phyloP scores from a whole-genome alignment of 2,888 invertebrate species.

The Drosophila merina region DNA sequence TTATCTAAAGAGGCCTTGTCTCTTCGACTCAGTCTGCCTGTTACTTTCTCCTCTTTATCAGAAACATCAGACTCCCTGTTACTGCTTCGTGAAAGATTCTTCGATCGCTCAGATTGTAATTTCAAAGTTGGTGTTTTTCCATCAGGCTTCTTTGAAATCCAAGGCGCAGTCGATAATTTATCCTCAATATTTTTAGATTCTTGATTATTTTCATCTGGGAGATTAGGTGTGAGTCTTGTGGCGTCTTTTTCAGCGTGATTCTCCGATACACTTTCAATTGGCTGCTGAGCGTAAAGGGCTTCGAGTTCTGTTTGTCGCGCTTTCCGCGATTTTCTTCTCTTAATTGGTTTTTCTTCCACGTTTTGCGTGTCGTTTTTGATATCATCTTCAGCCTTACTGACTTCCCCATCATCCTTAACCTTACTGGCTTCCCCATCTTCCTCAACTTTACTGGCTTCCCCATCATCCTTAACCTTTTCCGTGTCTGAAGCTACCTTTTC shows the following conservation, averaged over 20 bases:
- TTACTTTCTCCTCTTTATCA: background rate
- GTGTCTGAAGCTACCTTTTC: background rate
- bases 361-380: background rate
- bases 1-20: constrained; percentile 1
- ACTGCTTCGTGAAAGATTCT: background rate
- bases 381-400: background rate
- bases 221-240: background rate
- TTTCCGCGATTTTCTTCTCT: background rate
- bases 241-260: background rate
- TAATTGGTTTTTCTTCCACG: background rate
- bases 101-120: background rate
- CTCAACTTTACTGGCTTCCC: too few species aligned
- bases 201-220: background rate
- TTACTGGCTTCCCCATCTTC: background rate
- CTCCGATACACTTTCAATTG: background rate
- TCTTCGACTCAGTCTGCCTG: constrained; percentile 7
- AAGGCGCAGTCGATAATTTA: background rate
- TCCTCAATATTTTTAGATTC: constrained; percentile 1
- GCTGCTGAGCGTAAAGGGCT: background rate
- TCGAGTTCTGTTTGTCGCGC: background rate
- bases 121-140: background rate
- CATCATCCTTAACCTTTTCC: background rate
- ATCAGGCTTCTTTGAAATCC: background rate
- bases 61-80: background rate
- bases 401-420: background rate